Conservation (phyloP, 2,113 vertebrate genomes). For the Maccullochella peelii region DNA sequence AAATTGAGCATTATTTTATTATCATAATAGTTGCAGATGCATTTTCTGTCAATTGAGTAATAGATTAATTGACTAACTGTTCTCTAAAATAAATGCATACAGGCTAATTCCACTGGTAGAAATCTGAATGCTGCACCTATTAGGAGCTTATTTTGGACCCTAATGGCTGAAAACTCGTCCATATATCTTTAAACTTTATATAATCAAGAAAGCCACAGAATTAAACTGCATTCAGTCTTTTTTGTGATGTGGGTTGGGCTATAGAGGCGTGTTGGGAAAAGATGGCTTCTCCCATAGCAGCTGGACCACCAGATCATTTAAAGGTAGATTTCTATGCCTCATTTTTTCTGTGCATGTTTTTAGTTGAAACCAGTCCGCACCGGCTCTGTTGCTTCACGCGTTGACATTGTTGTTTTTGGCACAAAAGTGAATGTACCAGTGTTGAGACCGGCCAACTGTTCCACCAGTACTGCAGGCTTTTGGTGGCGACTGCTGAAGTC, state of each 20-base stretch:
- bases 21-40: no score
- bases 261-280: neutral
- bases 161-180: neutral
- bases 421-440: constrained; percentile 35
- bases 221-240: neutral
- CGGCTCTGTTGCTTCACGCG: neutral
- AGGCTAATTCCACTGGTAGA: neutral
- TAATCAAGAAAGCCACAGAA: neutral
- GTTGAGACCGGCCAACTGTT: constrained; percentile 69
- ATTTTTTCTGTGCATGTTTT: neutral
- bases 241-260: neutral
- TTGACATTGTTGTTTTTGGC: constrained; percentile 44
- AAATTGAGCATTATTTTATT: no score
- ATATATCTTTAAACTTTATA: neutral
- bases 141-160: neutral
- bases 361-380: constrained; percentile 6
- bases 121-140: neutral
- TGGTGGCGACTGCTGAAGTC: constrained; percentile 62
- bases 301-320: neutral
- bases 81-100: neutral
- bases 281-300: neutral
- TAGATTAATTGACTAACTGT: neutral
- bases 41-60: neutral
- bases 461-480: constrained; percentile 46
- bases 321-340: neutral